Conservation (phyloP, 1,140 invertebrate species). For the Sinonovacula constricta region DNA sequence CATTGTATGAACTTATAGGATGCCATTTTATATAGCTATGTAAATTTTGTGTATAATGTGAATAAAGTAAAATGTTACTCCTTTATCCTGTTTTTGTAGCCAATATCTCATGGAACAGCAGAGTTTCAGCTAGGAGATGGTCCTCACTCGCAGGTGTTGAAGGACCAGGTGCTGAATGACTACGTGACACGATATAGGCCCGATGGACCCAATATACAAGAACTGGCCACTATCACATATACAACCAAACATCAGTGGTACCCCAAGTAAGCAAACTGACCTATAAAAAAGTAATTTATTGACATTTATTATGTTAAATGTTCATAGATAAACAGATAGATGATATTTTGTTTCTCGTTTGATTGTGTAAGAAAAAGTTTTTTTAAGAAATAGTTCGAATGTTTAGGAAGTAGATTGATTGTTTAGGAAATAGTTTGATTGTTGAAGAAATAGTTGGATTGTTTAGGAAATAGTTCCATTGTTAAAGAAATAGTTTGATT, state of each 20-base stretch:
- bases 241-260: slow-evolving; percentile 66
- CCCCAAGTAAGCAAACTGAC: slow-evolving; percentile 58
- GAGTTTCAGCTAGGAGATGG: slow-evolving; percentile 35
- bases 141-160: slow-evolving; percentile 48
- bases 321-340: background rate
- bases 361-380: background rate
- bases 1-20: background rate
- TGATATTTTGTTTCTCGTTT: background rate
- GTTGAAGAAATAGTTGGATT: background rate
- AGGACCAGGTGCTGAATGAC: slow-evolving; percentile 59
- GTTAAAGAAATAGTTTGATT: background rate
- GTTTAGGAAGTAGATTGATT: no score
- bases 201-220: slow-evolving; percentile 62
- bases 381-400: background rate
- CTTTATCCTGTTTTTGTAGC: no score
- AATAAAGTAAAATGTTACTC: no score
- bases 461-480: background rate
- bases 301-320: background rate
- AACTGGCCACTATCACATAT: slow-evolving; percentile 65
- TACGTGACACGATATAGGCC: slow-evolving; percentile 58
- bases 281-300: background rate
- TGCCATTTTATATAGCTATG: background rate
- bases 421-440: background rate
- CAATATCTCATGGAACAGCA: slow-evolving; percentile 26
- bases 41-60: slow-evolving; percentile 1